phyloP scores from a whole-genome alignment of 2,888 invertebrate species.

The Synergus itoensis region DNA sequence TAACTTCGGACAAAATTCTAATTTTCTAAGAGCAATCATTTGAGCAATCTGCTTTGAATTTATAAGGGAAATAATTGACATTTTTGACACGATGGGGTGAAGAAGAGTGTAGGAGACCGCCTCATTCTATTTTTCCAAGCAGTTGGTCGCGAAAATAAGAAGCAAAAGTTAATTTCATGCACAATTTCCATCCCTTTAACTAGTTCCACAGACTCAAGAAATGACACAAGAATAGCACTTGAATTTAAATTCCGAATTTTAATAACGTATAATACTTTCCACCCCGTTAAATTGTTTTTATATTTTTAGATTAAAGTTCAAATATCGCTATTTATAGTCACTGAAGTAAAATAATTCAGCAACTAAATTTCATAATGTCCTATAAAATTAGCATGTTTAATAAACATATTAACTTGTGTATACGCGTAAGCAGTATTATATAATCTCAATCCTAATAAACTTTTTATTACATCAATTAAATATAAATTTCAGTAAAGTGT shows the following conservation, averaged over 20 bases:
- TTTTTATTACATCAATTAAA: neutral
- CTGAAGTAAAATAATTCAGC: no score
- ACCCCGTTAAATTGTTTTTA: neutral
- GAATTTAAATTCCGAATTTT: constrained; percentile 2
- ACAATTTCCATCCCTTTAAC: constrained; percentile 8
- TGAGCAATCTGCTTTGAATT: neutral
- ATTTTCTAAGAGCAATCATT: no score
- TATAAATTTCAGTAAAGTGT: no score
- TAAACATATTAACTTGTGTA: no score
- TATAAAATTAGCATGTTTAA: no score
- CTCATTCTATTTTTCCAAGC: constrained; percentile 1
- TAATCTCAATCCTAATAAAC: neutral
- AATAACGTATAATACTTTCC: neutral
- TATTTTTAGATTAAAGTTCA: no score
- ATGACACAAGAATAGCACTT: neutral
- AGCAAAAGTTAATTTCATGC: constrained; percentile 34
- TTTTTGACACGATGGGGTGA: neutral
- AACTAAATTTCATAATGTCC: no score
- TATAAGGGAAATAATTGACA: neutral
- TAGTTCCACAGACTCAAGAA: neutral
- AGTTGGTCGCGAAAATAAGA: constrained; percentile 27
- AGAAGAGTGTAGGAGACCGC: neutral
- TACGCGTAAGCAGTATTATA: no score
- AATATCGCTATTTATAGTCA: neutral
- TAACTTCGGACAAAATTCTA: no score